phyloP scores from a whole-genome alignment of 2,888 invertebrate genomes.

The Monochamus alternatus region DNA sequence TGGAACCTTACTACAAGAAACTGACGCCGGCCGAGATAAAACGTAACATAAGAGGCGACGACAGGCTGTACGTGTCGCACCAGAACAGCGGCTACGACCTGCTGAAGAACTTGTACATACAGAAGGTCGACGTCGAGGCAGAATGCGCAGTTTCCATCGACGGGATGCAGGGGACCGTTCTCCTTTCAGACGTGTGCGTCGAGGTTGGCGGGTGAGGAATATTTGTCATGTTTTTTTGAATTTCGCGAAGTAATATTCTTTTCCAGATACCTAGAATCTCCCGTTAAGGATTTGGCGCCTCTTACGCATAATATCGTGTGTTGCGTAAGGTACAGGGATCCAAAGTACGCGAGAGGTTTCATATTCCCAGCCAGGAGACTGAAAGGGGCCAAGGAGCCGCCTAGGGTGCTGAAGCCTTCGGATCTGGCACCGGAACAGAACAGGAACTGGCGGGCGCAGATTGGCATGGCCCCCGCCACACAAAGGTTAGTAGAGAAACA shows the following conservation, averaged over 20 bases:
- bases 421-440: constrained; percentile 78
- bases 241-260: constrained; percentile 28
- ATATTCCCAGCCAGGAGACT: constrained; percentile 85
- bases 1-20: constrained; percentile 85
- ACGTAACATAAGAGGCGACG: constrained; percentile 91
- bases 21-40: constrained; percentile 90
- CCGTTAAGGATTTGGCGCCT: constrained; percentile 80
- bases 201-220: constrained; percentile 77
- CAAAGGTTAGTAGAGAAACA: constrained; percentile 59
- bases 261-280: constrained; percentile 76
- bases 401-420: constrained; percentile 84
- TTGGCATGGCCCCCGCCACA: constrained; percentile 75
- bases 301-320: constrained; percentile 75
- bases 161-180: constrained; percentile 88
- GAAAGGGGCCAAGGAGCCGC: constrained; percentile 80
- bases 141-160: constrained; percentile 80
- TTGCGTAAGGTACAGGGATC: constrained; percentile 86
- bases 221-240: no score
- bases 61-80: constrained; percentile 88
- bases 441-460: constrained; percentile 84
- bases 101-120: constrained; percentile 81
- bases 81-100: constrained; percentile 81
- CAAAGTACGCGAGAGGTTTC: constrained; percentile 81
- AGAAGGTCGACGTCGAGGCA: constrained; percentile 70
- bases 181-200: constrained; percentile 82